These are phyloP conservation scores for Prosopocoilus inquinatus DNA, from an alignment of 2,888 invertebrate genomes.

Conservation along the genomic window DNA sequence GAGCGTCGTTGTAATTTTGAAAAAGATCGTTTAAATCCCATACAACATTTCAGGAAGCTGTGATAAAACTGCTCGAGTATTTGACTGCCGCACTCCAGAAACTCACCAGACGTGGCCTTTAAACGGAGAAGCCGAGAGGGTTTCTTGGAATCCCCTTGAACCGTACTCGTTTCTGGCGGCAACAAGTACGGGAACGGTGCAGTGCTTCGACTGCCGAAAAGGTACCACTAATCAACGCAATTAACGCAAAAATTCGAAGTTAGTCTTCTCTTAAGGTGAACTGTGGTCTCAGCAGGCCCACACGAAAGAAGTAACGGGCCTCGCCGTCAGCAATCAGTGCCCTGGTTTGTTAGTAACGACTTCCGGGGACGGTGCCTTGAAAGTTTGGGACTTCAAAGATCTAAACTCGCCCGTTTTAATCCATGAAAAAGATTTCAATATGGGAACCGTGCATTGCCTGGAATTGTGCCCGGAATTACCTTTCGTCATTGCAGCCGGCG, in stretches of 20 bases:
- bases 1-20: background rate
- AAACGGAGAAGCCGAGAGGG: slow-evolving; percentile 80
- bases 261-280: slow-evolving; percentile 31
- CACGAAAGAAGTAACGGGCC: slow-evolving; percentile 79
- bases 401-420: slow-evolving; percentile 46
- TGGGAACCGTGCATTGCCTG: slow-evolving; percentile 73
- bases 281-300: slow-evolving; percentile 56
- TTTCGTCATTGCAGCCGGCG: slow-evolving; percentile 78
- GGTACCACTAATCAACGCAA: slow-evolving; percentile 36
- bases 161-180: slow-evolving; percentile 74
- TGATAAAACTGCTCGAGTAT: slow-evolving; percentile 75
- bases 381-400: slow-evolving; percentile 73
- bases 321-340: slow-evolving; percentile 69
- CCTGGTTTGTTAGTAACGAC: slow-evolving; percentile 76
- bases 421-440: slow-evolving; percentile 57
- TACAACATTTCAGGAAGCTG: slow-evolving; percentile 63
- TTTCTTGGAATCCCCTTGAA: slow-evolving; percentile 79
- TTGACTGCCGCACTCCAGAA: slow-evolving; percentile 71
- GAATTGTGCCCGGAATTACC: slow-evolving; percentile 79
- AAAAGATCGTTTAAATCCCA: too few relatives aligned
- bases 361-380: slow-evolving; percentile 77
- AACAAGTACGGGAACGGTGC: slow-evolving; percentile 65
- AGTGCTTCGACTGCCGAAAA: slow-evolving; percentile 72
- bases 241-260: background rate
- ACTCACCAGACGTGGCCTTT: slow-evolving; percentile 70